A percentile compares a stretch with the other conserved stretches of the same genome.
phyloP scores from a whole-genome alignment of 2,113 vertebrate genomes.

The Serinus canaria region DNA sequence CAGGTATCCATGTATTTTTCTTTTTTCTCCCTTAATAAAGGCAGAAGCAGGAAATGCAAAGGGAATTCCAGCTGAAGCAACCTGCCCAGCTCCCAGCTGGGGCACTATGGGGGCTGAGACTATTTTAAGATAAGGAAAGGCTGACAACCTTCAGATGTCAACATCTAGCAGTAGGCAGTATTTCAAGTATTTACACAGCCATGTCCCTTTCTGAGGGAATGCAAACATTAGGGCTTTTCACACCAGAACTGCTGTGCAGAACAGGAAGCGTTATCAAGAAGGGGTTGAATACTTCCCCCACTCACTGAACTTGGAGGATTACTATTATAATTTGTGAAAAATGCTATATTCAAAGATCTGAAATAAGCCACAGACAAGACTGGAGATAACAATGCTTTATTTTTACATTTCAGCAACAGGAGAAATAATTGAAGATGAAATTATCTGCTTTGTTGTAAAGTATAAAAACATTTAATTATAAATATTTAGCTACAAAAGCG shows the following conservation, averaged over 20 bases:
- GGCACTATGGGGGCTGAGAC: not conserved
- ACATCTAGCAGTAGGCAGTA: not conserved
- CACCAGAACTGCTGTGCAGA: not conserved
- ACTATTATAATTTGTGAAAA: not conserved
- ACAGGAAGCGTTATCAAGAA: not conserved
- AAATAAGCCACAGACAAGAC: not conserved
- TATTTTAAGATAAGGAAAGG: not conserved
- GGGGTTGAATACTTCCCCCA: not conserved
- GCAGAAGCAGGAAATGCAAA: not conserved
- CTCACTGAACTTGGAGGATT: not conserved
- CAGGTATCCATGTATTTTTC: not conserved
- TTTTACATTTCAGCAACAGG: conserved; percentile 63
- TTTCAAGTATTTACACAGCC: not conserved
- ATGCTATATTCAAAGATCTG: not conserved
- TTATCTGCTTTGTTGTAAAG: conserved; percentile 63
- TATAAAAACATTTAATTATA: conserved; percentile 75
- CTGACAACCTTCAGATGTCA: not conserved
- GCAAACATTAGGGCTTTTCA: not conserved
- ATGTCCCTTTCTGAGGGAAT: not conserved
- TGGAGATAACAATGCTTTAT: conserved; percentile 48
- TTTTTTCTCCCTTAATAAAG: not conserved
- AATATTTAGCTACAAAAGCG: conserved; percentile 68
- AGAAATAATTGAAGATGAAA: conserved; percentile 59
- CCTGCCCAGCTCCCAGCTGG: not conserved
- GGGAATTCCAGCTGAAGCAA: not conserved